Evolutionary conservation across 2,888 invertebrate genomes (phyloP).

Genomic region (Elmis aenea): DNA sequence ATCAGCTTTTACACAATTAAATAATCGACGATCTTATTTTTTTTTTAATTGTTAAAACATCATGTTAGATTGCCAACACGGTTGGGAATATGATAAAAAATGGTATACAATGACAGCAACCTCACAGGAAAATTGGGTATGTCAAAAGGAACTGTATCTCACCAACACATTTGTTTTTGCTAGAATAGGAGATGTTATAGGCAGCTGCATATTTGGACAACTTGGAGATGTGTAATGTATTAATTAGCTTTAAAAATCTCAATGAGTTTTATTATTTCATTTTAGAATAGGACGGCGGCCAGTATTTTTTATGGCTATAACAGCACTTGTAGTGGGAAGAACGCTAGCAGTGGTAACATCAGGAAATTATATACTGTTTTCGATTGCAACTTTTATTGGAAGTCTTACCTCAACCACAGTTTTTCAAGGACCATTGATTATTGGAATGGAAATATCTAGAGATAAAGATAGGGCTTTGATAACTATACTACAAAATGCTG

Average conservation of each 20-base stretch:
- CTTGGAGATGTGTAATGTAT: constrained; percentile 52
- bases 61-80: constrained; percentile 51
- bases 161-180: constrained; percentile 52
- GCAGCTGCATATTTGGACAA: constrained; percentile 54
- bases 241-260: not conserved
- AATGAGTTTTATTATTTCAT: constrained; percentile 20
- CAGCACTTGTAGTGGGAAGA: constrained; percentile 45
- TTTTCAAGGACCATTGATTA: constrained; percentile 49
- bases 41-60: no score
- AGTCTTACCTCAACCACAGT: constrained; percentile 47
- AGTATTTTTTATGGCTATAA: constrained; percentile 49
- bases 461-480: constrained; percentile 49
- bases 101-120: constrained; percentile 52
- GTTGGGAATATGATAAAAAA: constrained; percentile 53
- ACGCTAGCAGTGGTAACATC: constrained; percentile 43
- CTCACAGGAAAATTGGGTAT: constrained; percentile 54
- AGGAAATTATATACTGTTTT: constrained; percentile 44
- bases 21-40: not conserved
- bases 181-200: constrained; percentile 52
- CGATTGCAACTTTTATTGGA: constrained; percentile 45
- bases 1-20: no score
- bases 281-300: constrained; percentile 50
- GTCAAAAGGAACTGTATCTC: constrained; percentile 50
- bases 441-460: constrained; percentile 53
- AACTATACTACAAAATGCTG: constrained; percentile 49